Percentiles rank a stretch among this genome's conserved stretches.
Conservation (phyloP, 2,113 vertebrate species). For the Pungitius pungitius region DNA sequence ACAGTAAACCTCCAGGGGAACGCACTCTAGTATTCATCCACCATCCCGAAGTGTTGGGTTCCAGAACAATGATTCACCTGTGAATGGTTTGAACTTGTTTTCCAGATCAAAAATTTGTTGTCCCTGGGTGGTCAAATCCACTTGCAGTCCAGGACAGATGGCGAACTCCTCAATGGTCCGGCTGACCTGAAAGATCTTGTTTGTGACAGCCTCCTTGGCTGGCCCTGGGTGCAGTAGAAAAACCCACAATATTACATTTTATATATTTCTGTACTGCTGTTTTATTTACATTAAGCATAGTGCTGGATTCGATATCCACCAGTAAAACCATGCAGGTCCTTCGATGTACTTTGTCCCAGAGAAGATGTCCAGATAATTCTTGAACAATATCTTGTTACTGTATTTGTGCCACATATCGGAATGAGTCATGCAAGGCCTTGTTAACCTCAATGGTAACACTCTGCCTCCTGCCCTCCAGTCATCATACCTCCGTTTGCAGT, state of each 20-base stretch:
- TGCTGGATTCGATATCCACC: not conserved
- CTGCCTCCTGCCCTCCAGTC: constrained; percentile 50
- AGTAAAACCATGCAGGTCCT: constrained; percentile 1
- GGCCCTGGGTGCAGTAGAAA: constrained; percentile 66
- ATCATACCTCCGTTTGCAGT: constrained; percentile 91
- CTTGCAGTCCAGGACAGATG: constrained; percentile 91
- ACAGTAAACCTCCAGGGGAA: too few relatives aligned
- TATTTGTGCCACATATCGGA: constrained; percentile 12
- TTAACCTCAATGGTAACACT: constrained; percentile 55
- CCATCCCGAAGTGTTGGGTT: not conserved
- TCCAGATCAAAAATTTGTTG: constrained; percentile 96
- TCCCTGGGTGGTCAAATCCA: constrained; percentile 89
- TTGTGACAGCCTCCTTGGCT: constrained; percentile 85
- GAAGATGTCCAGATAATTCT: constrained; percentile 14
- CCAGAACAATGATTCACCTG: constrained; percentile 77
- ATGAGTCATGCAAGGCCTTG: constrained; percentile 13
- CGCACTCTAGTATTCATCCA: not conserved
- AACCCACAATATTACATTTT: not conserved
- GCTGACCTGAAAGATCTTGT: constrained; percentile 97
- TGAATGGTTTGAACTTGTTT: constrained; percentile 98
- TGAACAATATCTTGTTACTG: not conserved
- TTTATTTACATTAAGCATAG: not conserved
- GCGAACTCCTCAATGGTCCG: constrained; percentile 93
- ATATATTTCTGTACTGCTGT: not conserved
- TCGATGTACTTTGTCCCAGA: constrained; percentile 7